Evolutionary conservation across 2,888 invertebrate species (phyloP).

Genomic region (Apotomis capreana): DNA sequence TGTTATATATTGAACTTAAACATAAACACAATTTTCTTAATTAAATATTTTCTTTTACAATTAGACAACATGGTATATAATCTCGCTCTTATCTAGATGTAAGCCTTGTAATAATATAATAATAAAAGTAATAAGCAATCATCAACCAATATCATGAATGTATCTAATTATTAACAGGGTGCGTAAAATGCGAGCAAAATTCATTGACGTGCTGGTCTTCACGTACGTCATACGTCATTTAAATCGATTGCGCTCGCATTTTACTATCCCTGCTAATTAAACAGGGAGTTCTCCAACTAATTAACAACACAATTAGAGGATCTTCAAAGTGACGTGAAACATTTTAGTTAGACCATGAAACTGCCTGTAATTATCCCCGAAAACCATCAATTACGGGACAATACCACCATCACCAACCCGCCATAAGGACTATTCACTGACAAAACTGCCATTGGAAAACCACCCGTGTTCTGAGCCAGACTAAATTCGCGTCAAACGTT

Average conservation of each 20-base stretch:
- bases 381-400: constrained; percentile 14
- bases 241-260: too few species aligned
- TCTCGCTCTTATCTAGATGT: too few species aligned
- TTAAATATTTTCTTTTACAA: too few species aligned
- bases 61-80: too few species aligned
- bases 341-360: constrained; percentile 10
- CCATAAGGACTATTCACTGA: too few species aligned
- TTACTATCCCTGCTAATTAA: neutral
- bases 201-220: too few species aligned
- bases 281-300: constrained; percentile 6
- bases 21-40: too few species aligned
- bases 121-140: too few species aligned
- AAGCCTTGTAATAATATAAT: too few species aligned
- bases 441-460: neutral
- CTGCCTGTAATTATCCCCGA: constrained; percentile 11
- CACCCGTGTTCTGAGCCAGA: neutral
- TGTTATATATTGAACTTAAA: too few species aligned
- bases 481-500: neutral
- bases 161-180: neutral
- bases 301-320: constrained; percentile 8
- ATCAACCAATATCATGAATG: neutral
- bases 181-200: too few species aligned
- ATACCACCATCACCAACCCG: neutral
- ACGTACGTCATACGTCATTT: too few species aligned
- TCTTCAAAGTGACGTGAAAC: constrained; percentile 7